A percentile compares a stretch with the other conserved stretches of the same genome.
Conservation (phyloP, 2,113 vertebrate species). For the Caracal caracal region DNA sequence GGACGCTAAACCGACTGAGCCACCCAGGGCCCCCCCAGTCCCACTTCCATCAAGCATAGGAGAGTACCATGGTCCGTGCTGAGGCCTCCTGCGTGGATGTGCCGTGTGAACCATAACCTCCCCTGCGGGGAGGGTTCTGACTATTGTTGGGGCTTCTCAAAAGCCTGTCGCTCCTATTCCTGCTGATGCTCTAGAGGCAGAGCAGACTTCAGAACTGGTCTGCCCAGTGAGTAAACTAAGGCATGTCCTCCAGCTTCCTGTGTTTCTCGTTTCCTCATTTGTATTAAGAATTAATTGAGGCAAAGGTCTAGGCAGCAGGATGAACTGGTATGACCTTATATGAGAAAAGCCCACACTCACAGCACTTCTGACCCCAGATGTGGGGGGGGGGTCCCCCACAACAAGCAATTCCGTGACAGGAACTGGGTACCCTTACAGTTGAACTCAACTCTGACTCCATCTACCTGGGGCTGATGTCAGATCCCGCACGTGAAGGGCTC, state of each 20-base stretch:
- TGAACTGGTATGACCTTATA: background rate
- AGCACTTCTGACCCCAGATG: background rate
- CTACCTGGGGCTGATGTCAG: background rate
- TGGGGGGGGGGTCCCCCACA: background rate
- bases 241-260: background rate
- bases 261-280: background rate
- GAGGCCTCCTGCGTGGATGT: background rate
- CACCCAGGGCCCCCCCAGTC: background rate
- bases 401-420: background rate
- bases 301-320: background rate
- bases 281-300: background rate
- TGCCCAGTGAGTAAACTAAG: background rate
- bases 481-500: background rate
- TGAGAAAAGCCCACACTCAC: background rate
- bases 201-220: background rate
- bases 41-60: background rate
- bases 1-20: too few species aligned
- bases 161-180: background rate
- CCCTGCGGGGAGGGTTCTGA: background rate
- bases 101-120: rapidly evolving
- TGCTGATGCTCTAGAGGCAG: background rate
- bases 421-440: background rate
- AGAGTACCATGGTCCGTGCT: rapidly evolving
- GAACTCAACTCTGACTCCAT: background rate
- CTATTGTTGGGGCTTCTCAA: background rate